Evolutionary conservation across 1,140 invertebrate species (phyloP).

Genomic region (Bombus huntii): DNA sequence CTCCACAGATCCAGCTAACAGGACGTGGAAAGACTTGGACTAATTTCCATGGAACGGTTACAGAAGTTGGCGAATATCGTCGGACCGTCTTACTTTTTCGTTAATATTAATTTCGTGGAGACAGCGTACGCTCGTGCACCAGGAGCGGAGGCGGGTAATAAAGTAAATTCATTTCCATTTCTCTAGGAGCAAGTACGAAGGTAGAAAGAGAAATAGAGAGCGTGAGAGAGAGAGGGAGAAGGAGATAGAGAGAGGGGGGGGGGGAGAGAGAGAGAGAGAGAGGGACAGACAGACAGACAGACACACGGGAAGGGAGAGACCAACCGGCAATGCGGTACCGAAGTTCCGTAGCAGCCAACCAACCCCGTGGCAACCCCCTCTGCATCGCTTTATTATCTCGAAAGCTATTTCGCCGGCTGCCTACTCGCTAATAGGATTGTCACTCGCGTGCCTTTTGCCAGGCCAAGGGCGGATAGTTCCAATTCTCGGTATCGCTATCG

Average conservation of each 20-base stretch:
- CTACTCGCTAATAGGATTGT: constrained; percentile 71
- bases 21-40: not conserved
- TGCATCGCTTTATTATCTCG: constrained; percentile 67
- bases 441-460: constrained; percentile 68
- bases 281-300: not conserved
- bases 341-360: constrained; percentile 48
- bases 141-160: constrained; percentile 34
- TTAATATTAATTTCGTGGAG: constrained; percentile 53
- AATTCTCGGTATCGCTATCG: constrained; percentile 66
- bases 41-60: constrained; percentile 23
- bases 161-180: constrained; percentile 63
- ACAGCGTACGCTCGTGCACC: constrained; percentile 14
- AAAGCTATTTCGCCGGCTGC: constrained; percentile 68
- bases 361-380: constrained; percentile 39
- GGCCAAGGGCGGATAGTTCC: constrained; percentile 58
- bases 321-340: constrained; percentile 22
- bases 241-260: too few relatives aligned
- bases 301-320: not conserved
- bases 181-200: constrained; percentile 22
- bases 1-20: not conserved
- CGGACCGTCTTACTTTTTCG: constrained; percentile 21
- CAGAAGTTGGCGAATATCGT: not conserved
- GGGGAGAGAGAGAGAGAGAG: not conserved
- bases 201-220: not conserved
- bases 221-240: not conserved